These are phyloP conservation scores for Odobenus rosmarus DNA, from an alignment of 2,113 vertebrate species.

Conservation along the genomic window DNA sequence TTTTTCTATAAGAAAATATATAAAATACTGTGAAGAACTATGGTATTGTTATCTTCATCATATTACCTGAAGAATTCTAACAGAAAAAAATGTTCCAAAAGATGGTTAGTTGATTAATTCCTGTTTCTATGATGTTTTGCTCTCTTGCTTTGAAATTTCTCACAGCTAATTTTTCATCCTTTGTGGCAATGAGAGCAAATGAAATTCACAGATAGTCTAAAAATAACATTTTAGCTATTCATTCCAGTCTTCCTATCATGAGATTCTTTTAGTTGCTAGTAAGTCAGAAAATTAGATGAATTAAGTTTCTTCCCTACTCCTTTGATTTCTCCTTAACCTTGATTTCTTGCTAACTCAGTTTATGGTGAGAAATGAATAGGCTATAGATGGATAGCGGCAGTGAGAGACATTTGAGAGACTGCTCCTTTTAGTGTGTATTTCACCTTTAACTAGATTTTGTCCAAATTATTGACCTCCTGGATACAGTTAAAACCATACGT, in stretches of 20 bases:
- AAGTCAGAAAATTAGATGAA: conserved; percentile 39
- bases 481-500: neutral
- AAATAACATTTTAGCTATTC: conserved; percentile 64
- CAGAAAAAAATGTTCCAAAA: conserved; percentile 15
- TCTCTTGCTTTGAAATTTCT: conserved; percentile 61
- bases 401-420: neutral
- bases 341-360: conserved; percentile 32
- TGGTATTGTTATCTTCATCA: neutral
- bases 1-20: conserved; percentile 37
- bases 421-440: neutral
- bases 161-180: conserved; percentile 64
- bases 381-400: neutral
- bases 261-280: conserved; percentile 54
- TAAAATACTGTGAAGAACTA: neutral
- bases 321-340: conserved; percentile 42
- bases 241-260: conserved; percentile 45
- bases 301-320: conserved; percentile 17
- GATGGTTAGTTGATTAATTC: conserved; percentile 25
- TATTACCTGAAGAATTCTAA: conserved; percentile 46
- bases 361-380: conserved; percentile 26
- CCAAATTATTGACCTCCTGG: neutral
- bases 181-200: conserved; percentile 57
- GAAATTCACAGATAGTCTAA: conserved; percentile 59
- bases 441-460: conserved; percentile 5
- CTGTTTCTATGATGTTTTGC: conserved; percentile 20